Evolutionary conservation across 1,140 invertebrate genomes (phyloP), one percentile per base, ranked within the genome.

Genomic region (Diorhabda elongata): DNA sequence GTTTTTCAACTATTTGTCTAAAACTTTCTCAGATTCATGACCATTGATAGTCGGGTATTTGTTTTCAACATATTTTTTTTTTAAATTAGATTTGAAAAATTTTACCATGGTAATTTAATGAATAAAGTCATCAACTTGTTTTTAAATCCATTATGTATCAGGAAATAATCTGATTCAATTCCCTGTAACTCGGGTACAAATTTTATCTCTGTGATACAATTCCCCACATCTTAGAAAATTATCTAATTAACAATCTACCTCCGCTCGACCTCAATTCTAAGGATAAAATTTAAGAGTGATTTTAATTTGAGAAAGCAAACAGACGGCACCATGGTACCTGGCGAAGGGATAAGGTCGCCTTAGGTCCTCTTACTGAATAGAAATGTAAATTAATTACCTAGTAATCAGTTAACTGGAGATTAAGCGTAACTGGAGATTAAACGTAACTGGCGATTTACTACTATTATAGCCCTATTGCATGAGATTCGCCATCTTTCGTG

Each of bases 301-400:
- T 59, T 59, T 59, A n/a, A 43, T 42, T 9, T 5, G 11, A 41
- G 59, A 42, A 4, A 41, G 4, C 26, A n/a, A n/a, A 8, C 59
- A 43, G 42, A 44, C 8, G 42, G 42, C 44, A 7, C 11, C 11
- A 62, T 43, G 44, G n/a, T n/a, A n/a, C 8, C 2, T 5, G 44
- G 44, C 42, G 42, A 9, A 9, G 44, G 44, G 61, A 62, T 62
- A 62, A 47, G 61, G 47, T n/a, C 61, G 44, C 61, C 26, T 44
- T n/a, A 44, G 11, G 44, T 43, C 61, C 43, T 44, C 44, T 62
- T 44, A 44, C 44, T 44, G 61, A 62, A 62, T 62, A 62, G 44
- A 62, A 62, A 62, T 62, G 61, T 62, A 62, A 62, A 62, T 62
- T 62, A 62, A 62, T 62, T 62, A 62, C 6, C 61, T 62, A 8